Evolutionary conservation across 2,888 invertebrate species (phyloP).

Genomic region (Euproctis similis): DNA sequence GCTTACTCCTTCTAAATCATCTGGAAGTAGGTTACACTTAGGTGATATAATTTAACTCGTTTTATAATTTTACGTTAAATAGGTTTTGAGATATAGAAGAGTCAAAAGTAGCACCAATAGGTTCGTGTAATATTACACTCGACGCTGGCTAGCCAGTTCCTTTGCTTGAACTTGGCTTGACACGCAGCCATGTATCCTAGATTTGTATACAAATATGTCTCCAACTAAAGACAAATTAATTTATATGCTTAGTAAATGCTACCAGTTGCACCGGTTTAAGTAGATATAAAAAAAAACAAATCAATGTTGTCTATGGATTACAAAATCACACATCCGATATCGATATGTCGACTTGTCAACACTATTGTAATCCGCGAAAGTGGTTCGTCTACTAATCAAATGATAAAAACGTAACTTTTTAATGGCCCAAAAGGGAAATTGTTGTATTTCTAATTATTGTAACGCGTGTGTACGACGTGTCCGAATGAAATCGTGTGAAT

Average conservation of each 20-base stretch:
- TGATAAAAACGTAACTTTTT: conserved; percentile 13
- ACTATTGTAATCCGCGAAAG: conserved; percentile 30
- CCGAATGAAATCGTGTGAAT: conserved; percentile 13
- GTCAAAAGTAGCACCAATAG: too few relatives aligned
- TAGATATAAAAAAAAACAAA: conserved; percentile 12
- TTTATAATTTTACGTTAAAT: too few relatives aligned
- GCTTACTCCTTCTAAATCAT: too few relatives aligned
- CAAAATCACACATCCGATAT: conserved; percentile 15
- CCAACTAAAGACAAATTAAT: too few relatives aligned
- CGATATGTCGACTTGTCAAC: conserved; percentile 17
- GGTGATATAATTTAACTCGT: too few relatives aligned
- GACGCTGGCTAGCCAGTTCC: too few relatives aligned
- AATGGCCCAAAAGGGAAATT: conserved; percentile 22
- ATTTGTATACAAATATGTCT: too few relatives aligned
- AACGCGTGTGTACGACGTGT: conserved; percentile 1
- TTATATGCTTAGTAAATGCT: conserved; percentile 3
- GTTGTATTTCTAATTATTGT: conserved; percentile 14
- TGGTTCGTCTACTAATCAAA: conserved; percentile 14
- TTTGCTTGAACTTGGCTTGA: too few relatives aligned
- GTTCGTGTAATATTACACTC: too few relatives aligned
- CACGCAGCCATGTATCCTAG: too few relatives aligned
- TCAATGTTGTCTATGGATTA: conserved; percentile 21
- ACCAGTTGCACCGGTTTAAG: conserved; percentile 18
- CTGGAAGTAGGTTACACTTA: too few relatives aligned
- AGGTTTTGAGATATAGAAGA: too few relatives aligned